Base-by-base conservation (phyloP, 2,113 vertebrate species). In the Tautogolabrus adspersus region DNA sequence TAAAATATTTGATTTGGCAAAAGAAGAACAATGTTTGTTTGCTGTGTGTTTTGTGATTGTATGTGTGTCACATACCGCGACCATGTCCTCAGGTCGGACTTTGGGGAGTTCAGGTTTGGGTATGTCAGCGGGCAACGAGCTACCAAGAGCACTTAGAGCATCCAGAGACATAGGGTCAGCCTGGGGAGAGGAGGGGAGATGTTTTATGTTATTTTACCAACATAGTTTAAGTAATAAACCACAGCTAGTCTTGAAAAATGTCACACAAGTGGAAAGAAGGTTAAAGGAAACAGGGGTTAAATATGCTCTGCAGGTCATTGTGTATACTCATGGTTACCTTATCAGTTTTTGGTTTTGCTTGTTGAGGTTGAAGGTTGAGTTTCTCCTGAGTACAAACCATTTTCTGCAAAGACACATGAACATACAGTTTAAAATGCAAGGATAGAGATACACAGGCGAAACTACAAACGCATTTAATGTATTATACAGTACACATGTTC, bases 51-150 rank as follows among this genome's bases (percentile, higher is more conserved):
- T 42, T 42, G 40, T 42, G 40, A 10, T 52, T 52, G 49, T 52
- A 5, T n/a, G 18, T 42, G 44, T 46, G 49, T n/a, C 0, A 52
- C 49, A 52, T 92, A 94, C 94, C 46, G 85, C 47, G 22, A 94
- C 87, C 0, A 94, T 81, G 70, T 94, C 88, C n/a, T 90, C 80
- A 1, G 94, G 93, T 83, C 65, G 90, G 72, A 92, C 67, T 80
- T 92, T 38, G 13, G 93, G 88, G 9, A 65, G 13, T 69, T 92
- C 70, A 1, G 91, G 91, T 52, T 81, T 83, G 3, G 88, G 89
- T 56, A 58, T 57, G 15, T 88, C 68, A 62, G 15, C 57, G 5
- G 88, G 62, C 67, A 95, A 65, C 0, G 42, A 69, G 79, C 88
- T 90, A 0, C 56, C 16, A 0, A 94, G 87, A 78, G 87, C 89